These are phyloP conservation scores for Andrena hattorfiana DNA, from an alignment of 2,888 invertebrate species.

Conservation along the genomic window DNA sequence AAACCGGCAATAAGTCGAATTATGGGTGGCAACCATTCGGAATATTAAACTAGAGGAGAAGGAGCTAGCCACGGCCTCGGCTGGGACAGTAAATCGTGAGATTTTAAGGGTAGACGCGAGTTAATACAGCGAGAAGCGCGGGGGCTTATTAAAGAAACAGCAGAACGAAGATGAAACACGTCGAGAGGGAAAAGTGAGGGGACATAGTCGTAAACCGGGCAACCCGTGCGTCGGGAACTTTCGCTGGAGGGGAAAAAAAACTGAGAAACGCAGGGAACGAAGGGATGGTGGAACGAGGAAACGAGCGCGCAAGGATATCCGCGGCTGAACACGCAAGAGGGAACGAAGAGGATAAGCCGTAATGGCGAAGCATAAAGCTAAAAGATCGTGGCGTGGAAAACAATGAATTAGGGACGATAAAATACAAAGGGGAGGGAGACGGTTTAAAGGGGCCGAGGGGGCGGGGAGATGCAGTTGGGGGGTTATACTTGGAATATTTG, in stretches of 20 bases:
- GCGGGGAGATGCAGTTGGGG: background rate
- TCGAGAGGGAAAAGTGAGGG: background rate
- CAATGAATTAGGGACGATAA: slow-evolving; percentile 69
- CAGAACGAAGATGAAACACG: background rate
- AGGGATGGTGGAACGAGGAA: slow-evolving; percentile 21
- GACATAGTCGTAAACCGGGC: slow-evolving; percentile 44
- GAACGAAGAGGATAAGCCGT: slow-evolving; percentile 52
- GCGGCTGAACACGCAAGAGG: slow-evolving; percentile 16
- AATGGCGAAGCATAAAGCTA: slow-evolving; percentile 60
- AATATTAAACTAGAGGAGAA: too few relatives aligned
- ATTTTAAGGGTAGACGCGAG: background rate
- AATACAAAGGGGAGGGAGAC: slow-evolving; percentile 2
- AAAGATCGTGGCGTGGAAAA: slow-evolving; percentile 57
- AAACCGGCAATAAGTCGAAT: too few relatives aligned
- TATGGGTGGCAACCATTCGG: too few relatives aligned
- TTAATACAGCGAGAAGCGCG: background rate
- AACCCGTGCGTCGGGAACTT: slow-evolving; percentile 27
- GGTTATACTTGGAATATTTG: slow-evolving; percentile 52
- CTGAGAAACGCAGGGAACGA: slow-evolving; percentile 26
- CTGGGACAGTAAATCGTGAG: too few relatives aligned
- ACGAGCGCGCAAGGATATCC: slow-evolving; percentile 39
- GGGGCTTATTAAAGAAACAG: slow-evolving; percentile 4
- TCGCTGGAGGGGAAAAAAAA: slow-evolving; percentile 23
- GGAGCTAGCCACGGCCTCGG: too few relatives aligned
- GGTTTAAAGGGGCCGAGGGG: too few relatives aligned